phyloP scores from a whole-genome alignment of 2,113 vertebrate genomes.

The Cyprichromis sp. region DNA sequence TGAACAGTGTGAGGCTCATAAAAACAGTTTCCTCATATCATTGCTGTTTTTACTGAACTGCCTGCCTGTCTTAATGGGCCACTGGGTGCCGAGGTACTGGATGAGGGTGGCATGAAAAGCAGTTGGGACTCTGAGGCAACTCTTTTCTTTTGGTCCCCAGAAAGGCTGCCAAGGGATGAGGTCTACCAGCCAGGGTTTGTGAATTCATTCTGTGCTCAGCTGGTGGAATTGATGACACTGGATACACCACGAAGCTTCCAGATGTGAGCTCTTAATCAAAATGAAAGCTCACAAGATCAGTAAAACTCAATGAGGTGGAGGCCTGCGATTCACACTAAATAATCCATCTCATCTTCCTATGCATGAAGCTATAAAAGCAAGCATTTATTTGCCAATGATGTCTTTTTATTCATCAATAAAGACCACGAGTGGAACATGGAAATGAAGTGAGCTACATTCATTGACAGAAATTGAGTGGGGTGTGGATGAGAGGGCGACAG shows the following conservation, averaged over 20 bases:
- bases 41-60: not conserved
- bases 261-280: conserved; percentile 55
- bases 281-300: conserved; percentile 21
- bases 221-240: conserved; percentile 6
- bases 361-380: conserved; percentile 50
- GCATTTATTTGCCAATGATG: conserved; percentile 23
- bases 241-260: conserved; percentile 10
- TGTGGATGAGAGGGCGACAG: conserved; percentile 28
- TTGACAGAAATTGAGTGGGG: conserved; percentile 19
- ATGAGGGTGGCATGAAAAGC: not conserved
- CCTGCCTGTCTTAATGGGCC: conserved; percentile 14
- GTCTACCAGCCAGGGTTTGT: not conserved
- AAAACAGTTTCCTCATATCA: not conserved
- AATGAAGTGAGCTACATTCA: conserved; percentile 44
- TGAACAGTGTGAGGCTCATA: not conserved
- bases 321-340: conserved; percentile 24
- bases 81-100: not conserved
- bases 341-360: conserved; percentile 56
- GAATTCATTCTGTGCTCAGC: conserved; percentile 23
- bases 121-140: not conserved
- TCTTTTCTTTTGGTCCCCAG: not conserved
- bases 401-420: conserved; percentile 54
- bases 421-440: conserved; percentile 34
- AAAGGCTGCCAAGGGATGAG: not conserved
- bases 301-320: conserved; percentile 55